phyloP scores from a whole-genome alignment of 2,797 vertebrate genomes.

The Clarias fuscus region DNA sequence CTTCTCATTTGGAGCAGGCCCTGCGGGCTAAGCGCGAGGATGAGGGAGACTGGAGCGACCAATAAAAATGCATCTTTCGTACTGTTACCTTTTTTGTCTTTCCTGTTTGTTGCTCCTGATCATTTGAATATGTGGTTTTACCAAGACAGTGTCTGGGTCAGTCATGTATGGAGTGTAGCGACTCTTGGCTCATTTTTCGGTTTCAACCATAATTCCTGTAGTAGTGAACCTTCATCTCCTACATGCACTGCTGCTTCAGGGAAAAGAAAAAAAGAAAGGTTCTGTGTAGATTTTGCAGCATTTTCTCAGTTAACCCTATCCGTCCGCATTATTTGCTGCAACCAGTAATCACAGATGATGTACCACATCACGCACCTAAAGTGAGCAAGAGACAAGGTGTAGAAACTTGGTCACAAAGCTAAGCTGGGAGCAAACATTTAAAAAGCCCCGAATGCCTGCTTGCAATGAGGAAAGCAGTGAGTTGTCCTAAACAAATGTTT shows the following conservation, averaged over 20 bases:
- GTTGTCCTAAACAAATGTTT: neutral
- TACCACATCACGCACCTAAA: neutral
- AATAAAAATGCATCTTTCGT: neutral
- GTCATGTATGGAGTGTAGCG: neutral
- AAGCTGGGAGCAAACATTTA: neutral
- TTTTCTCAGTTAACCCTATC: neutral
- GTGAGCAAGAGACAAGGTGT: neutral
- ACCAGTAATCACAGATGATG: neutral
- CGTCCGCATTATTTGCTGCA: neutral
- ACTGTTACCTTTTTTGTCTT: neutral
- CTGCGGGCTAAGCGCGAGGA: conserved; percentile 8
- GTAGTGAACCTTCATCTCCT: neutral
- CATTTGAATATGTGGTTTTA: neutral
- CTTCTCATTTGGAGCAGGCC: conserved; percentile 33
- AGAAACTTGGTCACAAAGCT: neutral
- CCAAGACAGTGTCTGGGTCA: neutral
- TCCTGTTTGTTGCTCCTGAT: neutral
- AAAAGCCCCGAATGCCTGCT: neutral
- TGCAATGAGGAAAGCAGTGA: neutral
- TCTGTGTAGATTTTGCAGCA: neutral
- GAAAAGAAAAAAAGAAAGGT: neutral
- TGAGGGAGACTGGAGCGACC: neutral
- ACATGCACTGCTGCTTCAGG: neutral
- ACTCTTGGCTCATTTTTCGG: neutral
- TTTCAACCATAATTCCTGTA: neutral